Percentiles rank a stretch among this genome's conserved stretches.
phyloP scores from a whole-genome alignment of 2,888 invertebrate genomes.

The Spilosoma lubricipeda region DNA sequence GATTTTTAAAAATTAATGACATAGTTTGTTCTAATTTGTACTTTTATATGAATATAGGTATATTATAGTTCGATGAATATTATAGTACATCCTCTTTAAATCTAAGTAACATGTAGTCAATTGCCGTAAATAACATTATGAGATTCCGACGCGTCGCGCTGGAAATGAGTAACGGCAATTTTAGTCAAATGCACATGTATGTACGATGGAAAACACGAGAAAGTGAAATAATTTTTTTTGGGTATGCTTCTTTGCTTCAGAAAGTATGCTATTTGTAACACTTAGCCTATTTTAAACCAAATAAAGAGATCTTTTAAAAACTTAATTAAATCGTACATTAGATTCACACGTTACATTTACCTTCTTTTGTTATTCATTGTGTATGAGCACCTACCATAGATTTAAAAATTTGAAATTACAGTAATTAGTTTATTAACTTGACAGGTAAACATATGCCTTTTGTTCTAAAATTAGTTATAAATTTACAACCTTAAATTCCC shows the following conservation, averaged over 20 bases:
- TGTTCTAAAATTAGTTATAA: not conserved
- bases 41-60: not conserved
- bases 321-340: not conserved
- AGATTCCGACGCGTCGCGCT: conserved; percentile 24
- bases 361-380: not conserved
- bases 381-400: not conserved
- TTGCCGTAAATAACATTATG: conserved; percentile 7
- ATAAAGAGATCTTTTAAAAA: not conserved
- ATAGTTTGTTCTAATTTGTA: too few species aligned
- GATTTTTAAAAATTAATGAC: not conserved
- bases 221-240: conserved; percentile 14
- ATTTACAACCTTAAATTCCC: not conserved
- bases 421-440: not conserved
- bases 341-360: not conserved
- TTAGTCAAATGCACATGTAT: conserved; percentile 18
- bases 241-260: conserved; percentile 1
- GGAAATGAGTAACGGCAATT: conserved; percentile 35
- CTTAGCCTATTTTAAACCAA: not conserved
- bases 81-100: not conserved
- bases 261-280: not conserved
- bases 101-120: not conserved
- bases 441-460: not conserved
- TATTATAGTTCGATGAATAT: not conserved
- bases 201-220: conserved; percentile 11
- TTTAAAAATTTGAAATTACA: not conserved